These are phyloP conservation scores for Calliphora vomitoria DNA, from an alignment of 2,888 invertebrate species.

Conservation along the genomic window DNA sequence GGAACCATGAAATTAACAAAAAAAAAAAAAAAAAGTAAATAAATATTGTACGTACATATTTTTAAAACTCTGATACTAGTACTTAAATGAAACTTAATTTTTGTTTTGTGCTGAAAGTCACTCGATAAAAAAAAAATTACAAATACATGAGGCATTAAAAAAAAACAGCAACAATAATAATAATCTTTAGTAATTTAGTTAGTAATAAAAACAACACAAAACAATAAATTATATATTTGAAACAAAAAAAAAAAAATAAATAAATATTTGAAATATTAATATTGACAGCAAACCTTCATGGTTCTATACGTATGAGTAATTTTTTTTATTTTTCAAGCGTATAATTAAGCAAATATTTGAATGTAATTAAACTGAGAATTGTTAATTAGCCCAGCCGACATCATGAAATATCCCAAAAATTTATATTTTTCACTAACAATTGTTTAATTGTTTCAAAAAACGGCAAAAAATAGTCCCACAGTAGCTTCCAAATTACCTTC, in stretches of 20 bases:
- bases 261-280: conserved; percentile 12
- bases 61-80: conserved; percentile 44
- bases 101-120: conserved; percentile 20
- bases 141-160: conserved; percentile 21
- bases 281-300: conserved; percentile 38
- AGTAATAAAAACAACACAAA: conserved; percentile 22
- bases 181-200: conserved; percentile 9
- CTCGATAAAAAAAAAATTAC: conserved; percentile 36
- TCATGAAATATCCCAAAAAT: no score
- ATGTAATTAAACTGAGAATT: neutral
- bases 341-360: conserved; percentile 25
- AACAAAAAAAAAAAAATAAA: neutral
- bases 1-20: conserved; percentile 74
- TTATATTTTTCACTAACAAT: no score
- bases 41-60: conserved; percentile 34
- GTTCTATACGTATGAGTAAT: conserved; percentile 15
- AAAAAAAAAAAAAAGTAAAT: conserved; percentile 37
- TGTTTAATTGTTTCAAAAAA: no score
- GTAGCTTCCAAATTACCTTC: no score
- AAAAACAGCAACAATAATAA: conserved; percentile 10
- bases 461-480: no score
- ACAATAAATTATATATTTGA: neutral
- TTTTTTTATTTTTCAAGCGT: neutral
- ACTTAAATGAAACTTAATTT: conserved; percentile 12
- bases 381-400: no score